Conservation (phyloP, 2,888 invertebrate species). For the Cataglyphis rosenhaueri region DNA sequence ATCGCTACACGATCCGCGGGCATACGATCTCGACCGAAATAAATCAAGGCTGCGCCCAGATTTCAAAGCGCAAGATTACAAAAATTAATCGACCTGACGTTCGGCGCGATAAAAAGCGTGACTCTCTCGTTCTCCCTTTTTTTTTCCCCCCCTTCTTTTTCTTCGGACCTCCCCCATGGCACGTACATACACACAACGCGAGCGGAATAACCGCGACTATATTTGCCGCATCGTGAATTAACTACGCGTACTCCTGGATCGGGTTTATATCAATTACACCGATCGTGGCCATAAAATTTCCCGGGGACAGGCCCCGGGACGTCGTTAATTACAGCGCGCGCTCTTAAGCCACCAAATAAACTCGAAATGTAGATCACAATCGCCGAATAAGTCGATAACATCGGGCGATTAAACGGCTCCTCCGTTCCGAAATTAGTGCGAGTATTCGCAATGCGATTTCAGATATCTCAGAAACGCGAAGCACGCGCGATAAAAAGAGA, state of each 20-base stretch:
- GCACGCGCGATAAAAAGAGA: not conserved
- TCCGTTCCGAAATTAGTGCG: slow-evolving; percentile 20
- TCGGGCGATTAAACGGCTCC: slow-evolving; percentile 54
- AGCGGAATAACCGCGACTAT: slow-evolving; percentile 11
- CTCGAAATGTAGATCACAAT: slow-evolving; percentile 61
- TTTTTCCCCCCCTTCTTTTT: not conserved
- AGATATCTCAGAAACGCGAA: slow-evolving; percentile 29
- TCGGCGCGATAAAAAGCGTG: slow-evolving; percentile 71
- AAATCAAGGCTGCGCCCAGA: slow-evolving; percentile 78
- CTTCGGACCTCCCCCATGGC: slow-evolving; percentile 4
- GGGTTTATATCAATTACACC: slow-evolving; percentile 74
- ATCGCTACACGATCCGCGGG: slow-evolving; percentile 63
- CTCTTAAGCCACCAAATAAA: slow-evolving; percentile 60
- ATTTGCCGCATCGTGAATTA: slow-evolving; percentile 39
- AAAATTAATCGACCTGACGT: slow-evolving; percentile 76
- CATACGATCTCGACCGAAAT: slow-evolving; percentile 76
- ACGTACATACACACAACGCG: slow-evolving; percentile 22
- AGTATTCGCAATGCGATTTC: slow-evolving; percentile 14
- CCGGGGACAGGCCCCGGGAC: slow-evolving; percentile 62
- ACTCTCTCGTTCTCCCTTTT: slow-evolving; percentile 34
- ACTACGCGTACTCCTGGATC: slow-evolving; percentile 30
- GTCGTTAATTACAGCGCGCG: slow-evolving; percentile 68
- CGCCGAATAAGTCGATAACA: slow-evolving; percentile 57
- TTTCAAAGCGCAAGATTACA: slow-evolving; percentile 76
- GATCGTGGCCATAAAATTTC: slow-evolving; percentile 73